A percentile compares a stretch with the other conserved stretches of the same genome.
phyloP scores from a whole-genome alignment of 2,113 vertebrate species.

The Typhlomys cinereus region DNA sequence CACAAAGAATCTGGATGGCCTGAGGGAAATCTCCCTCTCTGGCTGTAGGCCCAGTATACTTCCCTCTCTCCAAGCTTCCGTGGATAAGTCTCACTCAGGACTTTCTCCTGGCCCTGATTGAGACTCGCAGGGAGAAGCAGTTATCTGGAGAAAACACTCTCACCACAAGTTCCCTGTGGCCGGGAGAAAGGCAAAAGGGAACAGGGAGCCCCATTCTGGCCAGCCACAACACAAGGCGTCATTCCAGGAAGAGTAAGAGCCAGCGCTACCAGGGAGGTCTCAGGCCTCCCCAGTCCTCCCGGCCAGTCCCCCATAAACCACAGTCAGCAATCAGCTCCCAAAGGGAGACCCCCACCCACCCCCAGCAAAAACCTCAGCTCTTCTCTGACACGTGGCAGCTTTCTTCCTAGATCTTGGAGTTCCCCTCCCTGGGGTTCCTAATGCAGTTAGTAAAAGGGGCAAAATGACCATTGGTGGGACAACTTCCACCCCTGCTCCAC shows the following conservation, averaged over 20 bases:
- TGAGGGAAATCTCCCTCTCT: conserved; percentile 59
- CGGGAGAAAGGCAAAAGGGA: conserved; percentile 49
- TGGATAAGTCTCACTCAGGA: conserved; percentile 17
- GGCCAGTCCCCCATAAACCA: not conserved
- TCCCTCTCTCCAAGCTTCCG: conserved; percentile 10
- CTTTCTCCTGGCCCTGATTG: not conserved
- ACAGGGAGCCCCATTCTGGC: conserved; percentile 24
- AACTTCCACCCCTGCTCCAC: conserved; percentile 42
- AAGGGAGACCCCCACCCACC: not conserved
- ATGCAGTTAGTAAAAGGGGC: not conserved
- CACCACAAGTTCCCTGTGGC: conserved; percentile 31
- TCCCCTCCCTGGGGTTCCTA: not conserved
- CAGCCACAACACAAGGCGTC: conserved; percentile 3
- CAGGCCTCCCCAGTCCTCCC: not conserved
- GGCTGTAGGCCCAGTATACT: not conserved
- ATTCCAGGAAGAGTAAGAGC: conserved; percentile 51
- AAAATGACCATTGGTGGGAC: not conserved
- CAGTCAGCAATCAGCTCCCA: not conserved
- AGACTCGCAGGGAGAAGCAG: conserved; percentile 52
- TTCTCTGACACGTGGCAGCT: conserved; percentile 44
- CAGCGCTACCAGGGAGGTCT: not conserved
- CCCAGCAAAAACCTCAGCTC: conserved; percentile 43
- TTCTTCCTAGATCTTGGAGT: conserved; percentile 40
- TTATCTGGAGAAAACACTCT: conserved; percentile 72
- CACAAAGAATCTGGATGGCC: conserved; percentile 6